Percentiles rank a stretch among this genome's conserved stretches.
These are phyloP conservation scores for Pollimyrus isidori DNA, from an alignment of 2,113 vertebrate species.

Conservation along the genomic window DNA sequence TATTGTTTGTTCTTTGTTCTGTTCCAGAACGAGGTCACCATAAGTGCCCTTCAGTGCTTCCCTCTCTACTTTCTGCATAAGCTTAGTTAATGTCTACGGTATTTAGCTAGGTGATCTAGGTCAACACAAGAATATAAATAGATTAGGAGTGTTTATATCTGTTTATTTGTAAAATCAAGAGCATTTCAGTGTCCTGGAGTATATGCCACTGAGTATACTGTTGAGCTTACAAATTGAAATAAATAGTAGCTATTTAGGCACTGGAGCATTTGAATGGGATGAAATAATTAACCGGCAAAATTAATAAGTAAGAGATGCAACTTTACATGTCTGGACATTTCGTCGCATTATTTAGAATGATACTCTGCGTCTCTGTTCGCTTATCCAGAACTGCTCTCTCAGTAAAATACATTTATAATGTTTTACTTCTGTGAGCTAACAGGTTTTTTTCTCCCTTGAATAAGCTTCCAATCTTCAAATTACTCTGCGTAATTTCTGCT, in stretches of 20 bases:
- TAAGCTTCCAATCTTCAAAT: neutral
- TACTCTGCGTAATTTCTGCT: neutral
- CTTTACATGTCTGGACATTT: conserved; percentile 3
- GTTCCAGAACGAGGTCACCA: neutral
- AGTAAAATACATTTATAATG: neutral
- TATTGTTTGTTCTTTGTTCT: neutral
- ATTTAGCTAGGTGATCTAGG: neutral
- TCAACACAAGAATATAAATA: neutral
- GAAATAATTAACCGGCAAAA: conserved; percentile 22
- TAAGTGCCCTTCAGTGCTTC: neutral
- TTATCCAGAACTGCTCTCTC: neutral
- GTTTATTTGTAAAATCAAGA: neutral
- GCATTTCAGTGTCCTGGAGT: neutral
- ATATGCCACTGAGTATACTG: neutral
- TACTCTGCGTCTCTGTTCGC: neutral
- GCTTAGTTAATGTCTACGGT: neutral
- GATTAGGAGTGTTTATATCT: neutral
- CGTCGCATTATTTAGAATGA: neutral
- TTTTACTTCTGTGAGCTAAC: neutral
- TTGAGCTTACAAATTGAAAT: neutral
- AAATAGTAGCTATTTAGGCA: conserved; percentile 13
- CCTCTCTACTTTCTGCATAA: neutral
- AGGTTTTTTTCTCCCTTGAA: neutral
- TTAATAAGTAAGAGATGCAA: conserved; percentile 13
- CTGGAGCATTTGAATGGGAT: conserved; percentile 20